Evolutionary conservation across 1,140 invertebrate genomes (phyloP), one percentile per base, ranked within the genome.

Genomic region (Drosophila orena): DNA sequence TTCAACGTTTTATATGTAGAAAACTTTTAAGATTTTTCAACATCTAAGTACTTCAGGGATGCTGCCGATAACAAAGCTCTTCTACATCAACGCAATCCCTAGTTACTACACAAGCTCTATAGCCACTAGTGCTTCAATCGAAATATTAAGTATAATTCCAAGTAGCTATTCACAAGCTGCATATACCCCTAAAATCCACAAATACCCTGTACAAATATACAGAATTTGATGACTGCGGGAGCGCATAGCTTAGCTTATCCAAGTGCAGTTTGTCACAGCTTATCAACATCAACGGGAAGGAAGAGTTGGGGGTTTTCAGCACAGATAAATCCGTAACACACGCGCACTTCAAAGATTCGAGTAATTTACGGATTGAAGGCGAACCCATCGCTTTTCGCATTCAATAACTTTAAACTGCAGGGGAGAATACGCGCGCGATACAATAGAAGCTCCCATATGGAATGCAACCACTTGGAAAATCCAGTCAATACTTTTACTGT

Each of bases 401-500:
- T 64, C 77, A 80, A 86, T 78, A 80, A 88, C 77, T 90, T 90
- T 90, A 88, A 91, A 90, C 61, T 73, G 65, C 70, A 68, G 47
- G n/a, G 17, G 22, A 57, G 15, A 20, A 3, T 20, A 20, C n/a
- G 2, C 15, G 2, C 15, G 30, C 17, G 17, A 30, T 27, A 55
- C 17, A 58, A 49, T 57, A 50, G 24, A 44, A 46, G 60, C 38
- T 56, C 57, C 80, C 71, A 77, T 89, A 83, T 89, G 72, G 80
- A 86, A 85, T 90, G 86, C 86, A 90, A 77, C 88, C 88, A 74
- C 66, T 90, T 62, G 86, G 86, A 90, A 90, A 90, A 90, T 90
- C 88, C 88, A 77, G 86, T 78, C 86, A 76, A 90, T 90, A 86
- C 81, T 83, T 91, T 90, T 90, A 90, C 76, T 84, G 80, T 78